phyloP scores from a whole-genome alignment of 2,888 invertebrate genomes.

The Hydropsyche betteni region DNA sequence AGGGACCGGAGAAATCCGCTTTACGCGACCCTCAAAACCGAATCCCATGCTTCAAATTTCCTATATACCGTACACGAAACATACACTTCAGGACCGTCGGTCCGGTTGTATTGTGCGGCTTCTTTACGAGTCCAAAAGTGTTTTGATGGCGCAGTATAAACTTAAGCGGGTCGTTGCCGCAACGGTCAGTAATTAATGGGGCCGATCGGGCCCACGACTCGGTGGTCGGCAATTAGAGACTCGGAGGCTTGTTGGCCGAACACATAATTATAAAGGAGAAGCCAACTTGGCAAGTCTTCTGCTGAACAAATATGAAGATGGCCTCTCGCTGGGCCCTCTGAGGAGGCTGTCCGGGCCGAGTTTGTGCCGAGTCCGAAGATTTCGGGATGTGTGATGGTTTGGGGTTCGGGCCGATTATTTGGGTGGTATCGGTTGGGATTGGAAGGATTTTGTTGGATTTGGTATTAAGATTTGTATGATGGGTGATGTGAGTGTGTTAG shows the following conservation, averaged over 20 bases:
- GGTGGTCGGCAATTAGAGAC: constrained; percentile 28
- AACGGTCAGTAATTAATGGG: constrained; percentile 34
- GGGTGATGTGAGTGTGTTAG: too few relatives aligned
- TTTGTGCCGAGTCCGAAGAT: too few relatives aligned
- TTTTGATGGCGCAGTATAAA: constrained; percentile 21
- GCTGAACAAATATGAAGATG: constrained; percentile 15
- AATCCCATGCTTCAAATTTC: too few relatives aligned
- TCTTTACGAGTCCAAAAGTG: constrained; percentile 13
- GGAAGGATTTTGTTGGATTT: too few relatives aligned
- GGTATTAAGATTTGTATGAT: too few relatives aligned
- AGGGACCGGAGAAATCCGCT: too few relatives aligned
- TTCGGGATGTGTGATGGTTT: too few relatives aligned
- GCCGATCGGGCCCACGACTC: constrained; percentile 13
- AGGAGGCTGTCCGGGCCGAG: neutral
- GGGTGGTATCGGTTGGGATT: too few relatives aligned
- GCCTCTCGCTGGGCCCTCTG: neutral
- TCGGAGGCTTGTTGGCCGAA: constrained; percentile 24
- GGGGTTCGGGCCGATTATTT: too few relatives aligned
- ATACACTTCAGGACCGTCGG: too few relatives aligned
- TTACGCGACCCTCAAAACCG: too few relatives aligned
- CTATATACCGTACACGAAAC: too few relatives aligned
- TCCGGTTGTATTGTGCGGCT: neutral
- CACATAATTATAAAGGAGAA: constrained; percentile 33
- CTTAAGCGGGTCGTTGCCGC: constrained; percentile 20
- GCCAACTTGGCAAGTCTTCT: constrained; percentile 13